Percentiles rank a stretch among this genome's conserved stretches.
These are phyloP conservation scores for Stenurella melanura DNA, from an alignment of 2,888 invertebrate genomes.

Conservation along the genomic window DNA sequence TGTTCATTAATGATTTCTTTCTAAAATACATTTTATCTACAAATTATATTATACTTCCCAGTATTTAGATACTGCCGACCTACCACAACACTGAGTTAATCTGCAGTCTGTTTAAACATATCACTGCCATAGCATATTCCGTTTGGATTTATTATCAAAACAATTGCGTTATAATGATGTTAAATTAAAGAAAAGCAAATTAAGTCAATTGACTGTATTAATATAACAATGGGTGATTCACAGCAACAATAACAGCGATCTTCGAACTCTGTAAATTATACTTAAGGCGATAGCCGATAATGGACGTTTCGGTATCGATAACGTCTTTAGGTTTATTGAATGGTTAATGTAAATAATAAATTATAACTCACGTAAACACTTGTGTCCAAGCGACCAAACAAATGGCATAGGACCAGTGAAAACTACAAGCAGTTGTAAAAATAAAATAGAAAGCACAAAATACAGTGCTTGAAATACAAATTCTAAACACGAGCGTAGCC, in stretches of 20 bases:
- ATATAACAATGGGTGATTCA: conserved; percentile 5
- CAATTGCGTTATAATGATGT: background rate
- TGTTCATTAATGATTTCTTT: background rate
- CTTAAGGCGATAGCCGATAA: background rate
- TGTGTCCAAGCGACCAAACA: too few species aligned
- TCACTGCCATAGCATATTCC: background rate
- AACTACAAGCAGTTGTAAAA: too few species aligned
- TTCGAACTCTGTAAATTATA: conserved; percentile 8
- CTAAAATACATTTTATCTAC: conserved; percentile 3
- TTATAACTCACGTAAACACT: too few species aligned
- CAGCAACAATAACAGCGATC: background rate
- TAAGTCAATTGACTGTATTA: conserved; percentile 21
- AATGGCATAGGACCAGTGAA: too few species aligned
- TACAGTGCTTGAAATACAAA: too few species aligned
- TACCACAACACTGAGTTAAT: conserved; percentile 5
- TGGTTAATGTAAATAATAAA: too few species aligned
- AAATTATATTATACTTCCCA: background rate
- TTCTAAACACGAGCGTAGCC: too few species aligned
- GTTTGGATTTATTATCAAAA: background rate
- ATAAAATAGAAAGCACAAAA: too few species aligned
- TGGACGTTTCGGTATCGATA: background rate
- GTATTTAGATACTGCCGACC: background rate
- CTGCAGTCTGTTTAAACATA: background rate
- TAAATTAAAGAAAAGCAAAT: conserved; percentile 5
- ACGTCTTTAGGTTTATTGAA: background rate